These are phyloP conservation scores for Apocrypta bakeri DNA, from an alignment of 1,140 invertebrate species.

Conservation along the genomic window DNA sequence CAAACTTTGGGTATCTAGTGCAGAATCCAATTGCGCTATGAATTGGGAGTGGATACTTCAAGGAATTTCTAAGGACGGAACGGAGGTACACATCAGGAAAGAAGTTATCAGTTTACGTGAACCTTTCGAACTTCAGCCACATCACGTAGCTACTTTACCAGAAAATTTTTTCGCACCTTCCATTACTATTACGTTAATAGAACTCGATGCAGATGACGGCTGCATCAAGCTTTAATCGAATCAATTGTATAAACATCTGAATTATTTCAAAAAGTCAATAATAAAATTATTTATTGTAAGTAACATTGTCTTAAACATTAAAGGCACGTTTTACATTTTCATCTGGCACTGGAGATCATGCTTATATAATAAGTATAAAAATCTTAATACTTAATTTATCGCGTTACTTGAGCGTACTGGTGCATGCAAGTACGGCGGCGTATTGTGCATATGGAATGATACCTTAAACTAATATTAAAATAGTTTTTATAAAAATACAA, in stretches of 20 bases:
- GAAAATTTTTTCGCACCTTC: slow-evolving; percentile 54
- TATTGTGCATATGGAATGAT: slow-evolving; percentile 12
- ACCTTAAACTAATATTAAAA: slow-evolving; percentile 1
- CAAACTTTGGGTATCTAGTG: slow-evolving; percentile 62
- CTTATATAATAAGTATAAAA: slow-evolving; percentile 36
- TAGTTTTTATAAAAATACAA: slow-evolving; percentile 34
- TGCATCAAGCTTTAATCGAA: slow-evolving; percentile 54
- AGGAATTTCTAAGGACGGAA: slow-evolving; percentile 54
- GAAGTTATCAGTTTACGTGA: slow-evolving; percentile 61
- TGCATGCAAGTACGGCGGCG: slow-evolving; percentile 28
- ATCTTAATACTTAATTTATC: slow-evolving; percentile 24
- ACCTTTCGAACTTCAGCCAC: slow-evolving; percentile 42
- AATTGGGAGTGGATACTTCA: slow-evolving; percentile 65
- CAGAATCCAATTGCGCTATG: slow-evolving; percentile 51
- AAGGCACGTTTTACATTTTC: slow-evolving; percentile 37
- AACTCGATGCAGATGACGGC: slow-evolving; percentile 56
- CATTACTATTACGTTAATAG: slow-evolving; percentile 59
- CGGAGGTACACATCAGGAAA: slow-evolving; percentile 60
- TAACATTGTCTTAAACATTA: slow-evolving; percentile 10
- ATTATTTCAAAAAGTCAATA: slow-evolving; percentile 35
- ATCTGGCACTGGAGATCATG: slow-evolving; percentile 42
- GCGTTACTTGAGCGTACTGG: slow-evolving; percentile 1
- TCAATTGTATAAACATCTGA: slow-evolving; percentile 14
- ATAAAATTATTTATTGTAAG: slow-evolving; percentile 45
- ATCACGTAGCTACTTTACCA: slow-evolving; percentile 59